phyloP scores from a whole-genome alignment of 92 coral and sea anemone species.

The Parazoanthus swiftii region DNA sequence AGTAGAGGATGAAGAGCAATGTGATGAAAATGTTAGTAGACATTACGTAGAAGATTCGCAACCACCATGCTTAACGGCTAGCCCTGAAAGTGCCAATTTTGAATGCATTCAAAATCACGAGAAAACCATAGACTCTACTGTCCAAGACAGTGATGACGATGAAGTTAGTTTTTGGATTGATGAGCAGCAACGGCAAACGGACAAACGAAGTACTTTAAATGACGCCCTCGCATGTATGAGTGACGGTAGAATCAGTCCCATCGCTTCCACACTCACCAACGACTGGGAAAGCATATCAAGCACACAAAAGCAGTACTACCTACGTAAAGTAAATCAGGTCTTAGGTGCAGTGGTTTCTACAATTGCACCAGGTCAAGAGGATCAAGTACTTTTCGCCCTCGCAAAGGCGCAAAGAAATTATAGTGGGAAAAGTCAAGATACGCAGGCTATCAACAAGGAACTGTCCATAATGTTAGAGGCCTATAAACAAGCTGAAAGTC shows the following conservation, averaged over 20 bases:
- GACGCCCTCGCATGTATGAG: conserved; percentile 38
- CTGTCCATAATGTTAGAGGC: conserved; percentile 30
- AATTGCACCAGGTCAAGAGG: conserved; percentile 48
- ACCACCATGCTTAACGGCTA: no score
- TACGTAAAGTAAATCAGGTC: conserved; percentile 41
- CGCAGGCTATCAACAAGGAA: background rate
- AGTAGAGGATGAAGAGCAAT: no score
- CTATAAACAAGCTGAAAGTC: conserved; percentile 50
- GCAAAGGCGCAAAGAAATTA: conserved; percentile 19
- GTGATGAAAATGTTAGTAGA: no score
- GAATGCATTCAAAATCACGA: no score
- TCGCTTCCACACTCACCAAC: conserved; percentile 32
- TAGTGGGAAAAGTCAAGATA: no score
- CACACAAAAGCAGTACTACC: conserved; percentile 42
- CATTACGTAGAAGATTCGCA: no score
- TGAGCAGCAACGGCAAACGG: conserved; percentile 42
- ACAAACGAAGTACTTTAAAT: conserved; percentile 43
- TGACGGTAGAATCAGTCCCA: conserved; percentile 50
- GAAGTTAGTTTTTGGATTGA: conserved; percentile 47
- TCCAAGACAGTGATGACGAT: no score
- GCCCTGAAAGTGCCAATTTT: no score
- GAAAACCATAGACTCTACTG: no score
- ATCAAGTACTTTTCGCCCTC: background rate
- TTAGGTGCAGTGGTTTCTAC: conserved; percentile 35
- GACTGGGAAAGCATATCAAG: conserved; percentile 46